phyloP scores from a whole-genome alignment of 2,888 invertebrate species.

The Oscheius onirici region DNA sequence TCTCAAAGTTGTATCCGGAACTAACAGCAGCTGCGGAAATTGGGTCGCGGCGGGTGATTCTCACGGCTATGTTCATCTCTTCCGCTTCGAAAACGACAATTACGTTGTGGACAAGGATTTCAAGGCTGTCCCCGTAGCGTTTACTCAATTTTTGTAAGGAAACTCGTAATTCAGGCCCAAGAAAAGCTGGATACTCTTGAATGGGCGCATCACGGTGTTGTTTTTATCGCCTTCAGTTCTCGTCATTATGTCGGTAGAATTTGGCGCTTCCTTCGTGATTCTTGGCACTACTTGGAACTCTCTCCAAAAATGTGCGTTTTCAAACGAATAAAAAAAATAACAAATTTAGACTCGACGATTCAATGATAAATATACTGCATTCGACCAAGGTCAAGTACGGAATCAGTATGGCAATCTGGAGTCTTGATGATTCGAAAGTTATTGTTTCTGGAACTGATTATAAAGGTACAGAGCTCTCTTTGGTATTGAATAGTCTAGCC shows the following conservation, averaged over 20 bases:
- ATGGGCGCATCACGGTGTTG: constrained; percentile 88
- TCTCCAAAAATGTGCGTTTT: neutral
- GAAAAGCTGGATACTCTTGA: constrained; percentile 95
- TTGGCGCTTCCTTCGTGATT: constrained; percentile 81
- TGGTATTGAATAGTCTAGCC: neutral
- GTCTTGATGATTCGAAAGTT: constrained; percentile 84
- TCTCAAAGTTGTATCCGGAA: constrained; percentile 25
- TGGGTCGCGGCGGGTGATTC: constrained; percentile 34
- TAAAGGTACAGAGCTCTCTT: neutral
- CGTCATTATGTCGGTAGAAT: constrained; percentile 91
- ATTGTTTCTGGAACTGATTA: constrained; percentile 90
- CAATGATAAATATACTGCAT: constrained; percentile 1
- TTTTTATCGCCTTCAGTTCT: constrained; percentile 90
- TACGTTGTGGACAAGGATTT: neutral
- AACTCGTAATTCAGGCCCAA: constrained; percentile 29
- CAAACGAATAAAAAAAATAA: neutral
- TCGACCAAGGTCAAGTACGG: constrained; percentile 36
- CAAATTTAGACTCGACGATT: constrained; percentile 19
- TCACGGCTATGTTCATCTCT: constrained; percentile 26
- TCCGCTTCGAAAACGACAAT: constrained; percentile 21
- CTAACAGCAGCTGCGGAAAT: constrained; percentile 32
- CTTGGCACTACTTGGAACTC: constrained; percentile 27
- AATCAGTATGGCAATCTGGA: constrained; percentile 89
- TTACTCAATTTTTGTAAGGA: neutral
- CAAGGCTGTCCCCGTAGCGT: constrained; percentile 24